Evolutionary conservation across 2,797 vertebrate genomes (phyloP), one percentile per base, ranked within the genome.

Genomic region (Knipowitschia caucasica): DNA sequence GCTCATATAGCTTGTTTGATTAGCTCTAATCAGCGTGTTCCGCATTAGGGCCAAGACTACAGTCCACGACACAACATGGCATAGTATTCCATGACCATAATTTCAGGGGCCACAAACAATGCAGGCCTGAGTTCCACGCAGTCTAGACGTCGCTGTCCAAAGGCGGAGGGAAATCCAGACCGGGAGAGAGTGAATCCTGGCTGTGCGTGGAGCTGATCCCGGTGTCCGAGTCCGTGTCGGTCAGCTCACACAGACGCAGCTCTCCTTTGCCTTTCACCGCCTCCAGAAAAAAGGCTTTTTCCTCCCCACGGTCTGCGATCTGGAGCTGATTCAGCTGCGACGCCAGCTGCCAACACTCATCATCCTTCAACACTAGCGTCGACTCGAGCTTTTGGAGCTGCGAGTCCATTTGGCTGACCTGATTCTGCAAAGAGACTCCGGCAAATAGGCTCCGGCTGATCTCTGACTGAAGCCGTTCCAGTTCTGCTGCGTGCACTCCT

Each of bases 151-250:
- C 89, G 5, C 88, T 88, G 69, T 90, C 88, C 76, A 87, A 62
- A 0, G 86, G 86, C 9, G 82, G 87, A 18, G 69, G 81, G 47
- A 85, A 74, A 25, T 96, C 93, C 1, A 90, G 86, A 60, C 83
- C 82, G 0, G 92, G 85, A 6, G 91, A 93, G 78, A 98, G 90
- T 0, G 94, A 98, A 84, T 98, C 95, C 77, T 97, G 96, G 71
- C 95, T 98, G 79, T 98, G 93, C n/a, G 94, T 95, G 46, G 96
- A 98, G 67, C 96, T 98, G 68, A 99, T 98, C 31, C 96, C 96
- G 0, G 96, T 99, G 86, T 99, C 96, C 2, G 96, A 99, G 86
- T 98, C 96, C 4, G 96, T 98, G 76, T 98, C 96, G 0, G 93
- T 93, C 27, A 90, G 61, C 29, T 95, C 92, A 21, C 72, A 45